A percentile compares a stretch with the other conserved stretches of the same genome.
These are phyloP conservation scores for Embidobia sp. DNA, from an alignment of 2,888 invertebrate species.

Conservation along the genomic window DNA sequence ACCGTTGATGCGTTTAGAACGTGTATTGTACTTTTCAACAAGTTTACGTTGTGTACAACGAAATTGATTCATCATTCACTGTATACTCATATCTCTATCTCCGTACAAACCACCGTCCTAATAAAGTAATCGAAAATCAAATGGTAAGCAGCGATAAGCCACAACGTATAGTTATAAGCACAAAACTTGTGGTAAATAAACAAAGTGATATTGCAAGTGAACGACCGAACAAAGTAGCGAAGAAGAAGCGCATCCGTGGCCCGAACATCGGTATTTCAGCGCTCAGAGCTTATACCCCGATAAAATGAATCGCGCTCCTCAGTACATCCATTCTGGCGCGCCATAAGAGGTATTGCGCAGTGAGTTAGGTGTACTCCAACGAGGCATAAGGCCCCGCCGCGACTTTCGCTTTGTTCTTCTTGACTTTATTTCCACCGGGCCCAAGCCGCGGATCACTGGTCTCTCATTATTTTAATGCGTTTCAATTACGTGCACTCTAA, in stretches of 20 bases:
- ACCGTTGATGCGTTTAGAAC: too few species aligned
- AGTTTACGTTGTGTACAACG: too few species aligned
- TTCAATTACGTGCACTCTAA: constrained; percentile 64
- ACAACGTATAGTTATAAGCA: constrained; percentile 11
- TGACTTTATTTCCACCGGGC: constrained; percentile 52
- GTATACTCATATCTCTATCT: too few species aligned
- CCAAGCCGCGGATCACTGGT: constrained; percentile 47
- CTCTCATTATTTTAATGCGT: constrained; percentile 66
- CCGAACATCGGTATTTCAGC: constrained; percentile 53
- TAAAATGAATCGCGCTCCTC: constrained; percentile 69
- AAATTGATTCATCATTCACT: too few species aligned
- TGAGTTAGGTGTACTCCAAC: constrained; percentile 54
- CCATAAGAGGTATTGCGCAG: constrained; percentile 65
- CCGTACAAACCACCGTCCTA: background rate
- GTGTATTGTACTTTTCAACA: too few species aligned
- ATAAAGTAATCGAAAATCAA: constrained; percentile 27
- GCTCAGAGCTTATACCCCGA: constrained; percentile 58
- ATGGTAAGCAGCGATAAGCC: constrained; percentile 5
- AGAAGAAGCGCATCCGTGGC: constrained; percentile 25
- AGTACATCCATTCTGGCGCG: constrained; percentile 66
- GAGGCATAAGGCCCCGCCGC: constrained; percentile 51
- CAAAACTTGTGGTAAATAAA: constrained; percentile 43
- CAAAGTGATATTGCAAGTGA: constrained; percentile 44
- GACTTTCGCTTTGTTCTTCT: constrained; percentile 49
- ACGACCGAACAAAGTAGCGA: constrained; percentile 39